Conservation (phyloP, 2,888 invertebrate genomes). For the Cosmopolites sordidus region DNA sequence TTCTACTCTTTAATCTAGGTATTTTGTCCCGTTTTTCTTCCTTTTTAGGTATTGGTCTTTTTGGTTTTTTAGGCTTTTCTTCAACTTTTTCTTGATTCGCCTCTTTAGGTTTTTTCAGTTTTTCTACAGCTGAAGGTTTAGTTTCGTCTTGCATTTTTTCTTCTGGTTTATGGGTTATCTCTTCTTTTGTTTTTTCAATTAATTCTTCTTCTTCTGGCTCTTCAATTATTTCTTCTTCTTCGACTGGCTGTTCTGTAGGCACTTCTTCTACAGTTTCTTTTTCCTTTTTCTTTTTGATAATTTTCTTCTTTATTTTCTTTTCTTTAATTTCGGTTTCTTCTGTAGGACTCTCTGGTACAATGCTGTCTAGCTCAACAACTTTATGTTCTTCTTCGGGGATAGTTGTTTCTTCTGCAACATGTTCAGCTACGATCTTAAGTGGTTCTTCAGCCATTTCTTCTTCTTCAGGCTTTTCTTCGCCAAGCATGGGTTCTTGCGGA, state of each 20-base stretch:
- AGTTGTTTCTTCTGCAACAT: not conserved
- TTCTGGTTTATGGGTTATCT: too few species aligned
- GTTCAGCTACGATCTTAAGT: constrained; percentile 24
- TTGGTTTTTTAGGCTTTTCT: constrained; percentile 13
- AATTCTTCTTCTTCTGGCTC: constrained; percentile 19
- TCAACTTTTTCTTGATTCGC: constrained; percentile 11
- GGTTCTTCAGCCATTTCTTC: constrained; percentile 35
- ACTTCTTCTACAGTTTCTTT: constrained; percentile 22
- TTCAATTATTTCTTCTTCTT: constrained; percentile 7
- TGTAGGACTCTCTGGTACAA: not conserved
- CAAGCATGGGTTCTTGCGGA: not conserved
- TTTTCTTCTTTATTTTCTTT: constrained; percentile 35
- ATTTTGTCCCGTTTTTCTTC: constrained; percentile 34
- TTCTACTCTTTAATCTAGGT: constrained; percentile 51
- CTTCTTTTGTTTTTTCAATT: constrained; percentile 6
- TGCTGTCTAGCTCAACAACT: not conserved
- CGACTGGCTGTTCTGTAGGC: constrained; percentile 23
- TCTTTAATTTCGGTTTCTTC: constrained; percentile 33
- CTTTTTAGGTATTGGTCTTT: not conserved
- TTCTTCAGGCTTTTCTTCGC: constrained; percentile 5
- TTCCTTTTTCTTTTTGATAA: constrained; percentile 37
- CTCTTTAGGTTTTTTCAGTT: constrained; percentile 12
- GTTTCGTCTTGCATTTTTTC: constrained; percentile 35
- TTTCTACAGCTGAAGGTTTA: constrained; percentile 39
- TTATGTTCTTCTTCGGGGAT: constrained; percentile 1